Conservation (phyloP, 2,888 invertebrate genomes). For the Polia nebulosa region DNA sequence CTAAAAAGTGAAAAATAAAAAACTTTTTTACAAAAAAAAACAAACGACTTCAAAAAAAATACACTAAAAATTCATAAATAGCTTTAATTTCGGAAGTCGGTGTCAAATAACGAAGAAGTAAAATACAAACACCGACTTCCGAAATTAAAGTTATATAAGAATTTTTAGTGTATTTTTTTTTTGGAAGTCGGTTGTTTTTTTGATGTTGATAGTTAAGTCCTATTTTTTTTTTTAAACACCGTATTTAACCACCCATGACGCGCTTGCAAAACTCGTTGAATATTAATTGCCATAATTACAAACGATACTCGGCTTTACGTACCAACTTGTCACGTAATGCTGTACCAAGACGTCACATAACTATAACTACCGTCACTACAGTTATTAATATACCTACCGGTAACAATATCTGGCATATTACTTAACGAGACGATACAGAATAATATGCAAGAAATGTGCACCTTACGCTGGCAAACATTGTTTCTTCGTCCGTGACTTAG, state of each 20-base stretch:
- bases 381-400: not conserved
- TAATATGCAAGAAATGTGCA: slow-evolving; percentile 5
- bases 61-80: too few relatives aligned
- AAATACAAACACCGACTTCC: too few relatives aligned
- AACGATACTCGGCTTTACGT: slow-evolving; percentile 2
- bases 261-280: slow-evolving; percentile 23
- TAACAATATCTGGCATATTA: slow-evolving; percentile 20
- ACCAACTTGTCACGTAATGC: slow-evolving; percentile 32
- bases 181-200: too few relatives aligned
- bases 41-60: too few relatives aligned
- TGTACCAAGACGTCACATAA: slow-evolving; percentile 21
- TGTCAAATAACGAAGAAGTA: too few relatives aligned
- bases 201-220: not conserved
- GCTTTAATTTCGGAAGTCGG: too few relatives aligned
- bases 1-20: too few relatives aligned
- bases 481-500: not conserved
- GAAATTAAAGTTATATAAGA: too few relatives aligned
- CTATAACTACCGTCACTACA: slow-evolving; percentile 8
- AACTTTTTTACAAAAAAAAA: too few relatives aligned
- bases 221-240: not conserved
- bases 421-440: not conserved
- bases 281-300: slow-evolving; percentile 41
- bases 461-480: slow-evolving; percentile 3
- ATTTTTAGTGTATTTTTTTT: too few relatives aligned
- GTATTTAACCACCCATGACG: slow-evolving; percentile 24